phyloP scores from a whole-genome alignment of 1,140 invertebrate species.

The Drosophila sucinea region DNA sequence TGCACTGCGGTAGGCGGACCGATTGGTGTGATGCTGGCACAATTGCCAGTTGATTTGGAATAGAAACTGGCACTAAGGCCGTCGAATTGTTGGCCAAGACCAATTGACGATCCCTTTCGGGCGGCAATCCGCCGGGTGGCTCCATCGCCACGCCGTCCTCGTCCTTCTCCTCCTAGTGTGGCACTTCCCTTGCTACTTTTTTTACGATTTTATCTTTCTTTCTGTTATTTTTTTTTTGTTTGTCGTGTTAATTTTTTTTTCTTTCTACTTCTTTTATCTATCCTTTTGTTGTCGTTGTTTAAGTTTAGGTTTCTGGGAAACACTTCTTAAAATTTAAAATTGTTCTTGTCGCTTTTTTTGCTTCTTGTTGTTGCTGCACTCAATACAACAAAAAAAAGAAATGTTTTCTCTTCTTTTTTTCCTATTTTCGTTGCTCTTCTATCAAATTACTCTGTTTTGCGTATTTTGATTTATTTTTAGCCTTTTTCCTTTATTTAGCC shows the following conservation, averaged over 20 bases:
- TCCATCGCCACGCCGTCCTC: conserved; percentile 63
- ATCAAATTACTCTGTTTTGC: not conserved
- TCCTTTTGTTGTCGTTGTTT: conserved; percentile 18
- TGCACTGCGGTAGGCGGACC: conserved; percentile 24
- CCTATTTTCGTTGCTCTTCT: conserved; percentile 17
- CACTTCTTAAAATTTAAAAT: conserved; percentile 12
- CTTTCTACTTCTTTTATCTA: not conserved
- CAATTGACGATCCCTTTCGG: conserved; percentile 67
- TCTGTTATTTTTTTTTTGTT: not conserved
- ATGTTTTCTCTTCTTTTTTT: conserved; percentile 15
- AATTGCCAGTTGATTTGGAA: conserved; percentile 14
- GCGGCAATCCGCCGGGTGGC: conserved; percentile 65
- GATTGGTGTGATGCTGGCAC: conserved; percentile 5
- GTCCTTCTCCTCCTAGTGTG: conserved; percentile 18
- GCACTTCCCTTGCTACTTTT: not conserved
- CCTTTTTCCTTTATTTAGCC: conserved; percentile 52
- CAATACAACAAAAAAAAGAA: not conserved
- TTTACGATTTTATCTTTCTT: too few relatives aligned
- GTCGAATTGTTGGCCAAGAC: conserved; percentile 44
- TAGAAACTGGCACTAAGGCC: conserved; percentile 32
- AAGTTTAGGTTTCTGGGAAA: conserved; percentile 15
- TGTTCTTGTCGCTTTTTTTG: not conserved
- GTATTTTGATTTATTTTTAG: conserved; percentile 22
- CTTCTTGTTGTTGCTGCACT: not conserved
- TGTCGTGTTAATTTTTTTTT: not conserved